Evolutionary conservation across 2,888 invertebrate genomes (phyloP).

Genomic region (Agrotis exclamationis): DNA sequence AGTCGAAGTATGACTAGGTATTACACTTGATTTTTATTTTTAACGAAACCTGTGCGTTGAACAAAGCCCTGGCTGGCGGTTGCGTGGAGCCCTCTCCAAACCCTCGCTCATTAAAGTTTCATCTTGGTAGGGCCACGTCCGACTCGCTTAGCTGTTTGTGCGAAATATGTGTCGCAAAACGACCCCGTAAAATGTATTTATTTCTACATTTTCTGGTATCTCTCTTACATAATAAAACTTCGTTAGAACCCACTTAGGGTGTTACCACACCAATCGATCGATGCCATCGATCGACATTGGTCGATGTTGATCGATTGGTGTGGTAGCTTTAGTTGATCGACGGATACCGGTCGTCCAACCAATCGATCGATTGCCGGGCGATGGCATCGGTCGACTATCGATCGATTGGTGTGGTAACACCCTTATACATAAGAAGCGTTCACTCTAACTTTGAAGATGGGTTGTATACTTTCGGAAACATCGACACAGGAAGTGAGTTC

Average conservation of each 20-base stretch:
- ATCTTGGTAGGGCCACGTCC: slow-evolving; percentile 62
- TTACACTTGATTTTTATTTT: slow-evolving; percentile 69
- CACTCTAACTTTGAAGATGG: no score
- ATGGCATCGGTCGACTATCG: no score
- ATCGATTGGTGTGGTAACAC: no score
- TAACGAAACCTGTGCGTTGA: slow-evolving; percentile 67
- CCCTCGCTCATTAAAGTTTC: slow-evolving; percentile 78
- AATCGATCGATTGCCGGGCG: no score
- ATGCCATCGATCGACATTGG: no score
- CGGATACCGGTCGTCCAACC: no score
- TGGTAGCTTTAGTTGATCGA: no score
- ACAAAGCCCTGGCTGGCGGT: slow-evolving; percentile 68
- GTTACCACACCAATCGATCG: no score
- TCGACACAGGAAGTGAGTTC: no score
- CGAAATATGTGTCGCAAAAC: slow-evolving; percentile 50
- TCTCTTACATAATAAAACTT: slow-evolving; percentile 12
- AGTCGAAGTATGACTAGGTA: slow-evolving; percentile 40
- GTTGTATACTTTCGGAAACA: no score
- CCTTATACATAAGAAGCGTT: no score
- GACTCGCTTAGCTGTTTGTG: slow-evolving; percentile 49
- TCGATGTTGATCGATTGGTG: no score
- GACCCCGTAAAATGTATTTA: slow-evolving; percentile 14
- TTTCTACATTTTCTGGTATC: not conserved
- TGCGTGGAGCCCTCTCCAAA: slow-evolving; percentile 68
- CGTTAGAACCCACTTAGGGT: not conserved